Evolutionary conservation across 64 coral and sea anemone genomes (phyloP).

Genomic region (Stichodactyla helianthus): DNA sequence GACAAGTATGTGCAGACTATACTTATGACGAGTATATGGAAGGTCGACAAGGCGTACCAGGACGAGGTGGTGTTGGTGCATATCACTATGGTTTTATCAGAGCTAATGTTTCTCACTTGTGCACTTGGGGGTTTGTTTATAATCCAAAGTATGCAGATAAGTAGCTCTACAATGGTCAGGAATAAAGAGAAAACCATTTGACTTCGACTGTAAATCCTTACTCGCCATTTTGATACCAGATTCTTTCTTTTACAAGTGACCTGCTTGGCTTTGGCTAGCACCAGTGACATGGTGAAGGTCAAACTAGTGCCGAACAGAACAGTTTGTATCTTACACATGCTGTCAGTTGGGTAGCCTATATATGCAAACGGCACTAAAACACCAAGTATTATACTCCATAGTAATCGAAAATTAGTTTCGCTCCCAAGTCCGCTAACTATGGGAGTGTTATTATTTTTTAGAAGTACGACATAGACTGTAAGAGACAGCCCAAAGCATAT

Average conservation of each 20-base stretch:
- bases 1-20: conserved; percentile 63
- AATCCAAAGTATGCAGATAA: conserved; percentile 31
- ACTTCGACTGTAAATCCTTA: background rate
- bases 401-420: conserved; percentile 48
- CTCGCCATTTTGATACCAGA: conserved; percentile 7
- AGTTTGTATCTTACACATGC: conserved; percentile 34
- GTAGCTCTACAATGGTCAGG: conserved; percentile 30
- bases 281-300: conserved; percentile 30
- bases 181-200: conserved; percentile 40
- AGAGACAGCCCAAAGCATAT: conserved; percentile 15
- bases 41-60: conserved; percentile 52
- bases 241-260: conserved; percentile 30
- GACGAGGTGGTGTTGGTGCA: background rate
- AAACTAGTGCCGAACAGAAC: conserved; percentile 29
- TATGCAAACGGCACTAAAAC: conserved; percentile 52
- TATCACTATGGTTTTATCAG: background rate
- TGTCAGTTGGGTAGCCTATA: conserved; percentile 47
- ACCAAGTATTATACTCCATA: conserved; percentile 30
- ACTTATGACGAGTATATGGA: conserved; percentile 65
- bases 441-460: conserved; percentile 31
- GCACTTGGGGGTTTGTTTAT: conserved; percentile 42
- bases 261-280: conserved; percentile 42
- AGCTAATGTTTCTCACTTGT: background rate
- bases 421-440: conserved; percentile 43
- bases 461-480: conserved; percentile 24